Base-by-base conservation (phyloP, 2,888 invertebrate genomes). In the Criorhina ranunculi region DNA sequence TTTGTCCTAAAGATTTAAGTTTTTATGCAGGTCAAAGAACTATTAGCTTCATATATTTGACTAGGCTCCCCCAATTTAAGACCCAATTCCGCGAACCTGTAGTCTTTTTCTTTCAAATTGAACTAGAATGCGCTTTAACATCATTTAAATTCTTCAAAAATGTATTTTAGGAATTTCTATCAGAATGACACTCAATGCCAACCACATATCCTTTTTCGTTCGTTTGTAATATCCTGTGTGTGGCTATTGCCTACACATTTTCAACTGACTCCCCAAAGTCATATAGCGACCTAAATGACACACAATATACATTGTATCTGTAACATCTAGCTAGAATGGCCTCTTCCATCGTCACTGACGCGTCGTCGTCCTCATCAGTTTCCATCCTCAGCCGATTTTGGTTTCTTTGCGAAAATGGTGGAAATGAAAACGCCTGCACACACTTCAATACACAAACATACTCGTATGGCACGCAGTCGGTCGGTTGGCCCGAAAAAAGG, bases 181-280 rank as follows among this genome's bases (percentile, higher is more conserved):
- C 66, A 29, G 44, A 72, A 82, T 67, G 70, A 64, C 53, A 78
- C 59, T 4, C 51, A 72, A 44, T 73, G 46, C 64, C 67, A 72
- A 62, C 77, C 72, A 37, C 53, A 78, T 51, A 64, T 85, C 79
- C 73, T 85, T 79, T 85, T 79, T 57, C 51, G 69, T 75, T 85
- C 67, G 59, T 51, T 67, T 40, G 57, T 60, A 62, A 83, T 83
- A 79, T 64, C 67, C 79, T 79, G 72, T 57, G 60, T 62, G 49
- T 29, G 46, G 51, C 79, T 42, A 66, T 64, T 77, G 77, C 64
- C 49, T 70, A 62, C 62, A 55, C 60, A 70, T 72, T 24, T 55
- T 49, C 44, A 72, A 53, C 31, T 46, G 67, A 46, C 51, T 53
- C 42, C 42, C 37, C 46, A 17, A 51, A 72, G 53, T 31, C 59